Evolutionary conservation across 2,888 invertebrate genomes (phyloP), one percentile per base, ranked within the genome.

Genomic region (Campoplex capitator): DNA sequence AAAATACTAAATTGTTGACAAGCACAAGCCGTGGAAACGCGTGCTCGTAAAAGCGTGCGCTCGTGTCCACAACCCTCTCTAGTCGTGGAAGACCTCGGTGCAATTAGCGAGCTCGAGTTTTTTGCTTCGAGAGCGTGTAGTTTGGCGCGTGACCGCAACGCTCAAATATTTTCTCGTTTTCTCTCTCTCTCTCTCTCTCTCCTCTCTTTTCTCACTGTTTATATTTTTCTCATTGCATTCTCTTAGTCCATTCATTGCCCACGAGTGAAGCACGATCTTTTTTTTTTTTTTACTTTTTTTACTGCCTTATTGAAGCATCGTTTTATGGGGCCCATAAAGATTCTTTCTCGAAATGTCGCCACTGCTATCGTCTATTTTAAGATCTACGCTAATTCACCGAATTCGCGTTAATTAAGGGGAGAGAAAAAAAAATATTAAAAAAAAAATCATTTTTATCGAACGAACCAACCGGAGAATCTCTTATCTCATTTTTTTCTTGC

Each of bases 81-180:
- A 38, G 38, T 38, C 38, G 38, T 3, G 38, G 70, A 77, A 54
- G 83, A 77, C 56, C 58, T 70, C 18, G 71, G 71, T 23, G 83
- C 70, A 83, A 83, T 83, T 76, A 76, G 54, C 62, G 65, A 77
- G 77, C 56, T 68, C 28, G 28, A 48, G 23, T 38, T 32, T 73
- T 74, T 54, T 75, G 68, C 75, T 67, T 48, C 42, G 54, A 8
- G 56, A 23, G 78, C 78, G 78, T 81, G 65, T 42, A 54, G 51
- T 81, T 73, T 67, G 71, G 73, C 80, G 73, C 83, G 83, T 83
- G 83, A 83, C 83, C 38, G 83, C 42, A 48, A 68, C 79, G 54
- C 45, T 70, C 71, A 32, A 45, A 32, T n/a, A 32, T 51, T 76
- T 58, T 38, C 58, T 45, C 54, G 9, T 35, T 73, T 48, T 28